A percentile compares a stretch with the other conserved stretches of the same genome.
Evolutionary conservation across 2,888 invertebrate genomes (phyloP).

Genomic region (Dryobota labecula): DNA sequence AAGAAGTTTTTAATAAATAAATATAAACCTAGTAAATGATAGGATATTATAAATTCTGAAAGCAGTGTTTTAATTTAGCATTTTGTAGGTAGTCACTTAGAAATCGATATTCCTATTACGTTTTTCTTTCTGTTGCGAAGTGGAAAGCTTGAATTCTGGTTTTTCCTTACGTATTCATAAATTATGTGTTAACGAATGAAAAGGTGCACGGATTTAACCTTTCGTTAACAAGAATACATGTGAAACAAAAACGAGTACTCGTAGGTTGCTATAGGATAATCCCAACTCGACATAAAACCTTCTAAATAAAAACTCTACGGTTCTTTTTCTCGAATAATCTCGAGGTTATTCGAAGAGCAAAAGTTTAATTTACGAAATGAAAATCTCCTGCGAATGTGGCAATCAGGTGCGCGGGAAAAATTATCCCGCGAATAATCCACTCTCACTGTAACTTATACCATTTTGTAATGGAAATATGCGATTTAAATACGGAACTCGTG

Average conservation of each 20-base stretch:
- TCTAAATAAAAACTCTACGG: conserved; percentile 11
- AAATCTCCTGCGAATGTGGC: conserved; percentile 40
- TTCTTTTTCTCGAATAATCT: conserved; percentile 25
- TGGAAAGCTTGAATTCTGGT: too few relatives aligned
- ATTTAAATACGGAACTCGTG: conserved; percentile 27
- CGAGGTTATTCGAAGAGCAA: conserved; percentile 34
- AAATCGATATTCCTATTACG: background rate
- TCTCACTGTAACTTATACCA: conserved; percentile 19
- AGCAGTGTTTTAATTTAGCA: background rate
- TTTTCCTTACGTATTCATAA: background rate
- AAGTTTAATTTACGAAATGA: conserved; percentile 49
- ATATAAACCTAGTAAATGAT: background rate
- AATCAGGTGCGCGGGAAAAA: conserved; percentile 36
- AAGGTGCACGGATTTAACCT: background rate
- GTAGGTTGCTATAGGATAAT: too few relatives aligned
- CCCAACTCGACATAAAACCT: background rate
- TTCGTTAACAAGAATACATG: background rate
- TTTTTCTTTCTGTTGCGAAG: background rate
- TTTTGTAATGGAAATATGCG: conserved; percentile 40
- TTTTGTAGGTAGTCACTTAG: background rate
- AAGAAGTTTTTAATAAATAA: too few relatives aligned
- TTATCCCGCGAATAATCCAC: conserved; percentile 24
- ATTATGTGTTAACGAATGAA: background rate
- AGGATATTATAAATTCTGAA: background rate
- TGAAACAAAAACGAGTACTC: conserved; percentile 4